phyloP scores from a whole-genome alignment of 2,888 invertebrate species.

The Stenodema calcarata region DNA sequence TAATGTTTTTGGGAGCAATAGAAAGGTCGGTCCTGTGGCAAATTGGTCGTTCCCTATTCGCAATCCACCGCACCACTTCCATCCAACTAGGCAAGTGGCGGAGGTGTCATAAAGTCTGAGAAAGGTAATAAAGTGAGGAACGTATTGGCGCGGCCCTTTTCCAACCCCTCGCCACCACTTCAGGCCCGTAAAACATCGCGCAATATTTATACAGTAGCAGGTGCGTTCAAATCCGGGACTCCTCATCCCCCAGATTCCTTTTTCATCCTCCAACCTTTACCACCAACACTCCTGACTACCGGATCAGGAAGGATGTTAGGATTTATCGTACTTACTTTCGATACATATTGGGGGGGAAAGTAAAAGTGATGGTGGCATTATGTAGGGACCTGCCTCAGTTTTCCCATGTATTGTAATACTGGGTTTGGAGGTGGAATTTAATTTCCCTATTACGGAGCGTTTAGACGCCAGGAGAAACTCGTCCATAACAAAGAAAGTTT shows the following conservation, averaged over 20 bases:
- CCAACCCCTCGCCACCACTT: background rate
- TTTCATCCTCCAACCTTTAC: background rate
- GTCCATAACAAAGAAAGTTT: too few species aligned
- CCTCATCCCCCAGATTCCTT: background rate
- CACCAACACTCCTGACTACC: background rate
- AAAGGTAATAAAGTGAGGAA: background rate
- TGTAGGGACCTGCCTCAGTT: background rate
- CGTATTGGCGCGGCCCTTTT: background rate
- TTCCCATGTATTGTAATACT: background rate
- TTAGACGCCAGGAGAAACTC: too few species aligned
- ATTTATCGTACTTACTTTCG: background rate
- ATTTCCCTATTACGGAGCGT: background rate
- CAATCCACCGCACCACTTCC: background rate
- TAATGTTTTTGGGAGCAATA: background rate
- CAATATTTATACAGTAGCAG: conserved; percentile 4
- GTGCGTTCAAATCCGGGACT: background rate
- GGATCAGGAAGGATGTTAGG: background rate
- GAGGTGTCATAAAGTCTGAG: background rate
- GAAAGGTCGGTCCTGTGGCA: background rate
- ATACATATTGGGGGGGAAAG: background rate
- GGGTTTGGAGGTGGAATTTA: background rate
- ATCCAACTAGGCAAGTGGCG: background rate
- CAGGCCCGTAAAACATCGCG: background rate
- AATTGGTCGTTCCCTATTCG: background rate
- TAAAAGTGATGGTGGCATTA: background rate